Evolutionary conservation across 2,797 vertebrate genomes (phyloP).

Genomic region (Meriones psammophilus): DNA sequence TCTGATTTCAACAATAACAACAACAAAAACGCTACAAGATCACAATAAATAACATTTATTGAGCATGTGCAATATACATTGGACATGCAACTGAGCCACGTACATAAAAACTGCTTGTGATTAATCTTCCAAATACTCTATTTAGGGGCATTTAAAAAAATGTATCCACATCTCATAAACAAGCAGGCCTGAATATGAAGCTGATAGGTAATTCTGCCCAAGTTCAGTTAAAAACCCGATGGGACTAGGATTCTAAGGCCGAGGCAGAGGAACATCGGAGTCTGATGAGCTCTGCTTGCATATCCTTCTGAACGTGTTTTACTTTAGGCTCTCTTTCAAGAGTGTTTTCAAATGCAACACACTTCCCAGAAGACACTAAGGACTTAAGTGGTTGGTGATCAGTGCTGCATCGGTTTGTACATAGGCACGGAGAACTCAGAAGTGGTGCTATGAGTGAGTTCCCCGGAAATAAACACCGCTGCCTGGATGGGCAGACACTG

Average conservation of each 20-base stretch:
- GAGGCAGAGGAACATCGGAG: background rate
- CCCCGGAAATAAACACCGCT: background rate
- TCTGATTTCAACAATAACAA: too few species aligned
- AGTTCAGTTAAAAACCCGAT: background rate
- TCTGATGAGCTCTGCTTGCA: background rate
- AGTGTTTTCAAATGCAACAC: background rate
- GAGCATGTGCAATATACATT: background rate
- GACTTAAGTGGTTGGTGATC: background rate
- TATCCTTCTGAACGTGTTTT: background rate
- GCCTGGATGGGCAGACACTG: background rate
- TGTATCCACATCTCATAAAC: background rate
- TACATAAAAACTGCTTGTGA: background rate
- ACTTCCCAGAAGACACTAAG: background rate
- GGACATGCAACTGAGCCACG: background rate
- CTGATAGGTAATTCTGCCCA: background rate
- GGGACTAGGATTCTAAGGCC: background rate
- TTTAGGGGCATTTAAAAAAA: background rate
- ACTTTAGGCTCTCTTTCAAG: constrained; percentile 35
- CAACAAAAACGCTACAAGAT: background rate
- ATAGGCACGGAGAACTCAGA: background rate
- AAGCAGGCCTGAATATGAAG: background rate
- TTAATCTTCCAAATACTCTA: background rate
- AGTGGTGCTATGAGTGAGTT: background rate
- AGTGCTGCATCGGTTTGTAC: background rate
- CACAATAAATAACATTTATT: background rate